phyloP scores from a whole-genome alignment of 35 echinoderm and acorn worm species.

The Diadema setosum region DNA sequence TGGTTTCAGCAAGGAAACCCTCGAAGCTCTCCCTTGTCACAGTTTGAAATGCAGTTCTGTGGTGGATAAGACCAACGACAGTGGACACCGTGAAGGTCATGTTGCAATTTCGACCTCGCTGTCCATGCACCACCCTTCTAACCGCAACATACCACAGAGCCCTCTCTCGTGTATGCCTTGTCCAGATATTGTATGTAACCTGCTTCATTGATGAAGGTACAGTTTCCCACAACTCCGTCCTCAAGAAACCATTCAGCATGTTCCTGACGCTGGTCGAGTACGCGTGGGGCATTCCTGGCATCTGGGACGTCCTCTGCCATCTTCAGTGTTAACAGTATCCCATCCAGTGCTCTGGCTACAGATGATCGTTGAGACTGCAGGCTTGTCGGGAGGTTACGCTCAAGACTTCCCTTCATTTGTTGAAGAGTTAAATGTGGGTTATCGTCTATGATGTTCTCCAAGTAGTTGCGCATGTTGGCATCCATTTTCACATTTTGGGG shows the following conservation, averaged over 20 bases:
- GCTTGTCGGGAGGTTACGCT: background rate
- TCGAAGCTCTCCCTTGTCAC: background rate
- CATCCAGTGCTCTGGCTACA: background rate
- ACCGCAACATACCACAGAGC: background rate
- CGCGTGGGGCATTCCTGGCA: background rate
- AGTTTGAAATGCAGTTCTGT: background rate
- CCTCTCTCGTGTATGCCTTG: background rate
- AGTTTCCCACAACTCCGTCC: background rate
- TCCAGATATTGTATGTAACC: constrained; percentile 26
- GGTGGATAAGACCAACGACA: background rate
- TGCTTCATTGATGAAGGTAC: background rate
- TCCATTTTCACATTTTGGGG: background rate
- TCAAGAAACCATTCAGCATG: constrained; percentile 14
- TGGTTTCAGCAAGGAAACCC: background rate
- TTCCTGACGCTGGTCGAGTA: background rate
- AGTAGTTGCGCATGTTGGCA: background rate
- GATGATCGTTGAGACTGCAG: background rate
- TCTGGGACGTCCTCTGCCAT: background rate
- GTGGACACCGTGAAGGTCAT: background rate
- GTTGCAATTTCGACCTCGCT: background rate
- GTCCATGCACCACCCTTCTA: background rate
- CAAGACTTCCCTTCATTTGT: background rate
- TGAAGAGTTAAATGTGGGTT: background rate
- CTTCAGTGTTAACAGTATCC: background rate
- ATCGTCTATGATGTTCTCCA: background rate